These are phyloP conservation scores for Heteronetta atricapilla DNA, from an alignment of 2,113 vertebrate species.

Conservation along the genomic window DNA sequence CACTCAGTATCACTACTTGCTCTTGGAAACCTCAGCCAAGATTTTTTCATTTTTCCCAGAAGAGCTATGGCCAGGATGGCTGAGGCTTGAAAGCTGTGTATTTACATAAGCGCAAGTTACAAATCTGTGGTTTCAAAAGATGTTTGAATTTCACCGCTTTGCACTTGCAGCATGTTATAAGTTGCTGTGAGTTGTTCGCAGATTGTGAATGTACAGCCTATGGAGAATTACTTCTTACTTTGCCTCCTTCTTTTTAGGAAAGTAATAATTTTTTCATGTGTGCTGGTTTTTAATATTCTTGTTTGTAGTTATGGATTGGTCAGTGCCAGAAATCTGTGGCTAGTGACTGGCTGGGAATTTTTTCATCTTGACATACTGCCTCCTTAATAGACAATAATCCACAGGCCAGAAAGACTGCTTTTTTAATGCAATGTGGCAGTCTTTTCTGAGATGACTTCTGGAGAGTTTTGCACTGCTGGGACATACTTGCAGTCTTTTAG, in stretches of 20 bases:
- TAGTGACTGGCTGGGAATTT: conserved; percentile 19
- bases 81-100: conserved; percentile 58
- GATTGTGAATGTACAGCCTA: conserved; percentile 56
- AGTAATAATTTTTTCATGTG: neutral
- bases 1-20: neutral
- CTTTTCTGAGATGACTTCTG: conserved; percentile 16
- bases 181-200: conserved; percentile 63
- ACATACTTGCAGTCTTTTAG: neutral
- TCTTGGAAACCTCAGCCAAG: conserved; percentile 51
- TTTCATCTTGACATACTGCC: conserved; percentile 45
- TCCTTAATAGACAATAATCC: neutral
- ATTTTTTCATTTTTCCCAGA: conserved; percentile 54
- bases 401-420: conserved; percentile 7
- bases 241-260: conserved; percentile 49
- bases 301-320: conserved; percentile 38
- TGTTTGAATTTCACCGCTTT: conserved; percentile 76
- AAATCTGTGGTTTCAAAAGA: conserved; percentile 75
- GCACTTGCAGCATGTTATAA: conserved; percentile 56
- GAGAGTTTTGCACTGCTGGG: neutral
- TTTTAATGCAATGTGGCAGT: conserved; percentile 4
- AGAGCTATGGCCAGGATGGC: conserved; percentile 42
- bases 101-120: conserved; percentile 79
- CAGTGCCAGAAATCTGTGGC: conserved; percentile 44
- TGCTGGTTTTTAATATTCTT: conserved; percentile 38
- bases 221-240: conserved; percentile 53